These are phyloP conservation scores for Cynopterus brachyotis DNA, from an alignment of 2,113 vertebrate genomes.

Conservation along the genomic window DNA sequence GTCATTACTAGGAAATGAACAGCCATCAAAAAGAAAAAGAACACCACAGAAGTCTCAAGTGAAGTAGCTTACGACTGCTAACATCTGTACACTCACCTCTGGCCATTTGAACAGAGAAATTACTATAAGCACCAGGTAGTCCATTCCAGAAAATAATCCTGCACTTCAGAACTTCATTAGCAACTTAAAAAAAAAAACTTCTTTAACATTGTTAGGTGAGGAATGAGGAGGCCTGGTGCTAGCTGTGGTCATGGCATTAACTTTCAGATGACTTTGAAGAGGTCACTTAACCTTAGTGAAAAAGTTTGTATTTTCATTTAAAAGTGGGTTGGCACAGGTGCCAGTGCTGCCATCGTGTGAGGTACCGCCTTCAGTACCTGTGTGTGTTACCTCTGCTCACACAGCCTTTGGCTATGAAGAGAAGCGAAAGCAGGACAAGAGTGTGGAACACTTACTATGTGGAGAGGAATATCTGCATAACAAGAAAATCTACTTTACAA, in stretches of 20 bases:
- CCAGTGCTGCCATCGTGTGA: not conserved
- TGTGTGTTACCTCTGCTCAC: not conserved
- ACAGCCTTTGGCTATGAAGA: not conserved
- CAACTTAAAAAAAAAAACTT: not conserved
- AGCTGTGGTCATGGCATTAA: not conserved
- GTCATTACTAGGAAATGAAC: not conserved
- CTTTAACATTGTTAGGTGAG: not conserved
- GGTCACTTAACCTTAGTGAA: not conserved
- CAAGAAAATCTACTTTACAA: not conserved
- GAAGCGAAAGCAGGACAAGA: fast-evolving
- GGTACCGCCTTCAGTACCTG: too few species aligned
- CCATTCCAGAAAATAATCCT: not conserved
- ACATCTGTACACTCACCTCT: not conserved
- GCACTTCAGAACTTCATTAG: not conserved
- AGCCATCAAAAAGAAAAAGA: not conserved
- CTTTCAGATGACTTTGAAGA: not conserved
- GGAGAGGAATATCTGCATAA: too few species aligned
- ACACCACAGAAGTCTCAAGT: not conserved
- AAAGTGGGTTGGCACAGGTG: not conserved
- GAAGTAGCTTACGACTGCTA: not conserved
- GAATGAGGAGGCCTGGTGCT: not conserved
- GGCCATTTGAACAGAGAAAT: not conserved
- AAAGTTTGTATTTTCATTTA: not conserved
- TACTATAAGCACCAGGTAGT: not conserved
- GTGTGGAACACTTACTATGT: not conserved